Percentiles rank a stretch among this genome's conserved stretches.
phyloP scores from a whole-genome alignment of 2,888 invertebrate species.

The Gari tellinella region DNA sequence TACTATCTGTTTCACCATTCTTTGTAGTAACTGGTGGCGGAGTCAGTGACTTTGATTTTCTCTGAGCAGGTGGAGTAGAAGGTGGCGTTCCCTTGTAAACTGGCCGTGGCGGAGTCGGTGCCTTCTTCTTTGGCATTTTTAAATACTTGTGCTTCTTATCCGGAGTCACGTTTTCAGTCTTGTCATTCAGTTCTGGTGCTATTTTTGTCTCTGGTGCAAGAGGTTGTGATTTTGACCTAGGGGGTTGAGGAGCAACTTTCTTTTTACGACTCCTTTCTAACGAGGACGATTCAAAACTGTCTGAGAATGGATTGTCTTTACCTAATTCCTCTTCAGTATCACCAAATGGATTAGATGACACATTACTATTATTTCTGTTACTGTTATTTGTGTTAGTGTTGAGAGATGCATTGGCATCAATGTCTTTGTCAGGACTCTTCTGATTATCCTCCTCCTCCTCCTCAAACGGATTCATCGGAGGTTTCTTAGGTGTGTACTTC shows the following conservation, averaged over 20 bases:
- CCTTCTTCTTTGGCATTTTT: slow-evolving; percentile 57
- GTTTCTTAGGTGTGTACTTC: slow-evolving; percentile 54
- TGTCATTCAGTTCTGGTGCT: slow-evolving; percentile 1
- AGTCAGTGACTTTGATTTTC: slow-evolving; percentile 69
- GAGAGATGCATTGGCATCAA: slow-evolving; percentile 60
- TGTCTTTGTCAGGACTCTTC: slow-evolving; percentile 45
- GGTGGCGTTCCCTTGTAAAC: slow-evolving; percentile 79
- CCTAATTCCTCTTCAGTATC: slow-evolving; percentile 31
- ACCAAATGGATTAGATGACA: slow-evolving; percentile 43
- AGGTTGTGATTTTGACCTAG: slow-evolving; percentile 43
- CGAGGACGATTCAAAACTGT: slow-evolving; percentile 24
- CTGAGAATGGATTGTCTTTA: slow-evolving; percentile 47
- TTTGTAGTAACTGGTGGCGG: slow-evolving; percentile 63
- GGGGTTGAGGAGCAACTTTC: slow-evolving; percentile 41
- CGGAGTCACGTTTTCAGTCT: background rate
- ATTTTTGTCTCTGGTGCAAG: slow-evolving; percentile 13
- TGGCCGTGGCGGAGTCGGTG: slow-evolving; percentile 63
- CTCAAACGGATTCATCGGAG: slow-evolving; percentile 71
- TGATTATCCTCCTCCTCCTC: slow-evolving; percentile 66
- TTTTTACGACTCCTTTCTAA: slow-evolving; percentile 52
- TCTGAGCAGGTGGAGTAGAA: slow-evolving; percentile 72
- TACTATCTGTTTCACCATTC: slow-evolving; percentile 25
- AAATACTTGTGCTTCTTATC: slow-evolving; percentile 36
- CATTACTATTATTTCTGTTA: slow-evolving; percentile 20
- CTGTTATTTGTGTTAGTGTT: slow-evolving; percentile 33